These are phyloP conservation scores for Diabrotica undecimpunctata DNA, from an alignment of 1,140 invertebrate genomes.

Conservation along the genomic window DNA sequence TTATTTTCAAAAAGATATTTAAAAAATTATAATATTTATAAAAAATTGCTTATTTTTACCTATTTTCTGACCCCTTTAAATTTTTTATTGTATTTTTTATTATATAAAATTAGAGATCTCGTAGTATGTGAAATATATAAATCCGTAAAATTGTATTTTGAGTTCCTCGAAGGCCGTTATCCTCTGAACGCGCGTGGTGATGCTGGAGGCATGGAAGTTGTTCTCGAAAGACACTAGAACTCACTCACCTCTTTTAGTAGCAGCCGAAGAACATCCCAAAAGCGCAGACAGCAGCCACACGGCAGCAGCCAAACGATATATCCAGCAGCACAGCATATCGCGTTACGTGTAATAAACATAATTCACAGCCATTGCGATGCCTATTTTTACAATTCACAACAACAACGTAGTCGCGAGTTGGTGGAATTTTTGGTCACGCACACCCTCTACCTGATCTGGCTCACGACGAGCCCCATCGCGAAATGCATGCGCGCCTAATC, in stretches of 20 bases:
- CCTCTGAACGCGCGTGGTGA: too few relatives aligned
- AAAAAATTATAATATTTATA: too few relatives aligned
- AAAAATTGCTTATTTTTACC: too few relatives aligned
- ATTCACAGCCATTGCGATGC: constrained; percentile 40
- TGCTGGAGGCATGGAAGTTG: too few relatives aligned
- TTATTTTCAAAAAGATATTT: too few relatives aligned
- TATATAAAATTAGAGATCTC: too few relatives aligned
- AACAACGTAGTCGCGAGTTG: constrained; percentile 19
- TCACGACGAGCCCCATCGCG: constrained; percentile 41
- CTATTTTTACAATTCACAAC: constrained; percentile 20
- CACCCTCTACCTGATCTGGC: constrained; percentile 40
- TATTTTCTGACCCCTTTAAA: too few relatives aligned
- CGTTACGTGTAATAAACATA: constrained; percentile 41
- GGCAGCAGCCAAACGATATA: constrained; percentile 40
- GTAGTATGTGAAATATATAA: too few relatives aligned
- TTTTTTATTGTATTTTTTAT: too few relatives aligned
- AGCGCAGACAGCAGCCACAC: constrained; percentile 32
- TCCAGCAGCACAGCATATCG: constrained; percentile 35
- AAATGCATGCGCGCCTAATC: constrained; percentile 37
- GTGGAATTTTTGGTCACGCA: constrained; percentile 27
- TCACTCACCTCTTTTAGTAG: constrained; percentile 40
- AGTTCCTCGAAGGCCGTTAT: too few relatives aligned
- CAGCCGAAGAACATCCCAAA: constrained; percentile 23
- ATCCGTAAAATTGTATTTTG: too few relatives aligned
- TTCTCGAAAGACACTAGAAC: neutral